Base-by-base conservation (phyloP, 2,113 vertebrate genomes). In the Eretmochelys imbricata region DNA sequence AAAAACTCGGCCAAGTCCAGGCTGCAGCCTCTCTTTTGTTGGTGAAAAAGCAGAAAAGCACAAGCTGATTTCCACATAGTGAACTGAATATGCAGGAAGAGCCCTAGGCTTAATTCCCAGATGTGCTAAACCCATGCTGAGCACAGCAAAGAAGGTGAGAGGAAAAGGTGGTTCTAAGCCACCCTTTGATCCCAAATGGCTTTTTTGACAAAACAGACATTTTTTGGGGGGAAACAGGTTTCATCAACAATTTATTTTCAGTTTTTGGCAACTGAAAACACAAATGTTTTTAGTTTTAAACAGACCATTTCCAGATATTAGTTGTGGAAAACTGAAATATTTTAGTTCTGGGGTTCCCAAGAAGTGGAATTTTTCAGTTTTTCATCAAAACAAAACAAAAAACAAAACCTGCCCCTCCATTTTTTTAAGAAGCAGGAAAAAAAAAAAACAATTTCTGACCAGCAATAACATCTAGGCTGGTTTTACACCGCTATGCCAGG, bases 391-490 rank as follows among this genome's bases (percentile, higher is more conserved):
- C 6, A 87, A 78, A 27, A 84, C 7, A 11, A 78, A 94, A 80
- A 35, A 93, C 54, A 90, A 96, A 92, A 91, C 17, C 62, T 80
- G 88, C 25, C 35, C 91, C 76, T 53, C 49, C 59, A 31, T 31
- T 16, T 62, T 62, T 31, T 62, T 62, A 31, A 62, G 13, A 31
- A 16, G 6, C 29, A 62, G 7, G 6, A 13, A 62, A 31, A 59
- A 59, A 59, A 13, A 29, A 25, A 9, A 3, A 8, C 57, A 62
- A 31, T 62, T 62, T 29, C 59, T 62, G 5, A 62, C 12, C 29
- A 62, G 5, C 59, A 62, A 31, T 35, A 35, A 89, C 62, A 89
- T 78, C 88, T 84, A 25, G 46, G 25, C 83, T 80, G 53, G 22
- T 84, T 75, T 86, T 72, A 38, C 35, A 82, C 76, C 31, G 49